Evolutionary conservation across 2,113 vertebrate species (phyloP), one percentile per base, ranked within the genome.

Genomic region (Gobiocypris rarus): DNA sequence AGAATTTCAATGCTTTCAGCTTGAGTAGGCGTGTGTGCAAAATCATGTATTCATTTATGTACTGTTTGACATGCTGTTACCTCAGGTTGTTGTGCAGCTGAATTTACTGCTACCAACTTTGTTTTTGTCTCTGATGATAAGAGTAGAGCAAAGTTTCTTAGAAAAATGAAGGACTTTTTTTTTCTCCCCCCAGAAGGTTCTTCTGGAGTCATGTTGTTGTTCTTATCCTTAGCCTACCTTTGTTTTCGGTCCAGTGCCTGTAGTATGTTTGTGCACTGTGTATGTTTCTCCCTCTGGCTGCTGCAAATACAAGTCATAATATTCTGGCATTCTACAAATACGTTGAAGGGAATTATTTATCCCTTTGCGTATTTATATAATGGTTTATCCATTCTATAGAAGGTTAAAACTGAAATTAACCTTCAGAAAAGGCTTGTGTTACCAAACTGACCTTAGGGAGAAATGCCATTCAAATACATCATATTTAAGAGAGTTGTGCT

Each of bases 241-340:
- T 9, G 5, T 48, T 43, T 58, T 58, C n/a, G 34, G 58, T 73
- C 38, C 2, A 48, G 24, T 50, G 83, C 67, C 71, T 69, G 54
- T 34, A 14, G 69, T 22, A 69, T 67, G 26, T 52, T 22, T 63
- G 4, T 83, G 78, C 52, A 54, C 52, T 75, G 2, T 17, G 17
- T 19, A 31, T 69, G 45, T 75, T 52, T 74, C 19, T 76, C 34
- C 9, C 50, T 38, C 48, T 34, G 24, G 76, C 31, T 79, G 70
- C 28, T 26, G 38, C 77, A 65, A 65, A 54, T 75, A 24, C 73
- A 83, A 83, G 86, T 71, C 48, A 2, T 4, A 63, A 45, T 71
- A 63, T 81, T 82, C 80, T n/a, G 19, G 52, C 54, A 58, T 87
- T 83, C 83, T 75, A 85, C 48, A 61, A 80, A 79, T 83, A 81